Evolutionary conservation across 2,797 vertebrate species (phyloP).

Genomic region (Ambastaia sidthimunki): DNA sequence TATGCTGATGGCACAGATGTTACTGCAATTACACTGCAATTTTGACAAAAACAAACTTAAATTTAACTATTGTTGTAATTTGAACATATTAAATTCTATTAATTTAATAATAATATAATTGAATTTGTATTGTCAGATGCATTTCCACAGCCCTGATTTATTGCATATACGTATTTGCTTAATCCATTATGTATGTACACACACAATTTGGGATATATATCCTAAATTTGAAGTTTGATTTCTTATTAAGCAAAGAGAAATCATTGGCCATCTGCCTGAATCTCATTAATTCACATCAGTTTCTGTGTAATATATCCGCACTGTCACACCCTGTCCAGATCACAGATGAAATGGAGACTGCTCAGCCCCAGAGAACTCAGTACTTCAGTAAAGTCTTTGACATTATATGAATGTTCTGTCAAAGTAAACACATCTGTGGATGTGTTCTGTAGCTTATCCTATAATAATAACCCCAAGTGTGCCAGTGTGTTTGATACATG

Average conservation of each 20-base stretch:
- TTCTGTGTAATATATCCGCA: slow-evolving; percentile 7
- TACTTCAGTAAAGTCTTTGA: background rate
- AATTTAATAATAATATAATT: background rate
- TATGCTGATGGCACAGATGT: background rate
- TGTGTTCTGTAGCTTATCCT: background rate
- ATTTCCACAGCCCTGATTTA: background rate
- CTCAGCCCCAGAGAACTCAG: slow-evolving; percentile 67
- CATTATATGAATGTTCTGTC: slow-evolving; percentile 4
- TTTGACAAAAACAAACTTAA: background rate
- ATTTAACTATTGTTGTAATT: background rate
- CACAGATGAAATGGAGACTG: slow-evolving; percentile 78
- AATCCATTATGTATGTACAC: background rate
- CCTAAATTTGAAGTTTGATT: slow-evolving; percentile 10
- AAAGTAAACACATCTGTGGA: background rate
- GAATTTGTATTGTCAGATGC: slow-evolving; percentile 1
- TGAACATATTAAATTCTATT: background rate
- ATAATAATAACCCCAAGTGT: background rate
- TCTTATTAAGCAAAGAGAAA: background rate
- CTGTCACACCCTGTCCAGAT: slow-evolving; percentile 66
- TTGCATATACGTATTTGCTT: background rate
- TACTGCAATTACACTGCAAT: background rate
- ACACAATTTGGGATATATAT: background rate
- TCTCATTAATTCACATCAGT: background rate
- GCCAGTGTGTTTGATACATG: slow-evolving; percentile 33
- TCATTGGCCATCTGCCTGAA: slow-evolving; percentile 2